Evolutionary conservation across 2,888 invertebrate genomes (phyloP), one percentile per base, ranked within the genome.

Genomic region (Belgica antarctica): DNA sequence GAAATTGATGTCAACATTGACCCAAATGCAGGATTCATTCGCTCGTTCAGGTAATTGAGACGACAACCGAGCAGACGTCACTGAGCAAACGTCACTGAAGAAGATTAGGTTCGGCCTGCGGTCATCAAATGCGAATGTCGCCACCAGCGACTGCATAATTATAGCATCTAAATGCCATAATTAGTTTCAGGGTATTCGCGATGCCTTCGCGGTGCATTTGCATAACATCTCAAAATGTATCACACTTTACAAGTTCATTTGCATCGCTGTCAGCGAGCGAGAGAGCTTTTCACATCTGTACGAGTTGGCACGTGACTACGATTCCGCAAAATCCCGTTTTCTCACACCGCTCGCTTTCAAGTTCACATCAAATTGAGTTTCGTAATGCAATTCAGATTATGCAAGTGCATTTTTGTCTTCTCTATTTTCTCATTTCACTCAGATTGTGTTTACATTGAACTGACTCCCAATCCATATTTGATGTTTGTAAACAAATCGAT

Each of bases 271-370:
- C 41, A n/a, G n/a, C 12, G 10, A 10, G 31, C 10, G 41, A 41
- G 41, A 41, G 31, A 31, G 10, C 31, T 7, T 31, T 31, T 31
- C 5, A 41, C 41, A 41, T 41, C 41, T 41, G 41, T 41, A n/a
- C 41, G 41, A 2, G 41, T 41, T 41, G 41, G 41, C 41, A 41
- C 41, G 41, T n/a, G 41, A 41, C n/a, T 41, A n/a, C 10, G 41
- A 10, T 41, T 41, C 41, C 41, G 41, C 2, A 2, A 41, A 10
- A n/a, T 41, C 41, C 41, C 41, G 41, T 12, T 41, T 41, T 12
- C 41, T 41, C n/a, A 5, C 41, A n/a, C 41, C 10, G n/a, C n/a
- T n/a, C n/a, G n/a, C n/a, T n/a, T n/a, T 41, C 41, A 41, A 41
- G 41, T 41, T 41, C 41, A 41, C 41, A 41, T 41, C 41, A 41